Conservation (phyloP, 1,140 invertebrate genomes). For the Metopolophium dirhodum region DNA sequence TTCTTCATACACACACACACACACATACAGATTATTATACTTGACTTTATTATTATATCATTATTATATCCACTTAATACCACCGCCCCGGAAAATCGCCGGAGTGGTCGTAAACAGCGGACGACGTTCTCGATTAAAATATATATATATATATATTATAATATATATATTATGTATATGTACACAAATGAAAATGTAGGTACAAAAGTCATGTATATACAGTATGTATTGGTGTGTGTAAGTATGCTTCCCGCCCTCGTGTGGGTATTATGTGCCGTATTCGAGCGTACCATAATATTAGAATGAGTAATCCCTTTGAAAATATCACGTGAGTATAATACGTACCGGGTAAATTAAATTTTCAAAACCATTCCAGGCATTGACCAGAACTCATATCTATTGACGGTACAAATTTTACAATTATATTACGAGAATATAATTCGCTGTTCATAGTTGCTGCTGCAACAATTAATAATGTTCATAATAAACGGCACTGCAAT, state of each 20-base stretch:
- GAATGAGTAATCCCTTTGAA: neutral
- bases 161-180: too few relatives aligned
- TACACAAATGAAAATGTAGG: neutral
- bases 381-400: neutral
- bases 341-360: neutral
- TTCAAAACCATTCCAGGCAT: neutral
- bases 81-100: neutral
- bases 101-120: neutral
- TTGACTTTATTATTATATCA: neutral
- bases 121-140: neutral
- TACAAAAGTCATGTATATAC: neutral
- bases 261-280: neutral
- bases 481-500: too few relatives aligned
- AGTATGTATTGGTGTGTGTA: neutral
- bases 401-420: neutral
- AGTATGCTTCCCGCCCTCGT: neutral
- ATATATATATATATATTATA: neutral
- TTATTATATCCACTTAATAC: conserved; percentile 2
- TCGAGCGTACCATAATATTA: neutral
- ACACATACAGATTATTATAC: neutral
- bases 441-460: neutral
- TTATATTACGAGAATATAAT: neutral
- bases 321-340: neutral
- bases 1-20: neutral
- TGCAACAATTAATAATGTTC: too few relatives aligned